Evolutionary conservation across 1,140 invertebrate species (phyloP), one percentile per base, ranked within the genome.

Genomic region (Lasioglossum albipes): DNA sequence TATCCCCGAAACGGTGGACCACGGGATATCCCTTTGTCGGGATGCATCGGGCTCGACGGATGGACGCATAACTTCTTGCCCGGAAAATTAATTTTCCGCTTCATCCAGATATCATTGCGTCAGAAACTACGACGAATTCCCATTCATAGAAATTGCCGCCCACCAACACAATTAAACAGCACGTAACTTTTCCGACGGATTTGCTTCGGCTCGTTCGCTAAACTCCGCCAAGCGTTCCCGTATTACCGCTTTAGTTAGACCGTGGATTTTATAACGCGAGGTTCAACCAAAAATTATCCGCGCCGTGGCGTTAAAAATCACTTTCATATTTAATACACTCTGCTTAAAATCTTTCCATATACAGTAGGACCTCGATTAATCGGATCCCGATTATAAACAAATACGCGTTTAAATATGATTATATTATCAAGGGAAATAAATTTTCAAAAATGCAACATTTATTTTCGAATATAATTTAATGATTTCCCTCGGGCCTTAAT

Each of bases 31-130:
- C 27, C 9, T 16, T 54, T n/a, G n/a, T 59, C 42, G 18, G 18
- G 13, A 9, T 13, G 67, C 64, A 45, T 66, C 59, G 59, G 6
- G 31, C 22, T 42, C 36, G 10, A n/a, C 22, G 27, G 18, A 45
- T 20, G 49, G 13, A 54, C 7, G 10, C 65, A 16, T 41, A 36
- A 22, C 13, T 54, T 65, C 20, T 54, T 41, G 13, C 22, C 2
- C 54, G 41, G 27, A 10, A 77, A 52, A 77, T 77, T 22, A 70
- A 77, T 77, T 79, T 65, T 10, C 61, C 16, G 10, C 3, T 20
- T 49, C n/a, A 31, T 7, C 22, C 67, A 20, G 22, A 16, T 22
- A 22, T 36, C 49, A 12, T 9, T 1, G 16, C 12, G 18, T 7
- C 31, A 6, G 31, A 41, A 45, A 2, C 27, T 2, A 2, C 31